A percentile compares a stretch with the other conserved stretches of the same genome.
These are phyloP conservation scores for Hoplostethus atlanticus DNA, from an alignment of 2,797 vertebrate species.

Conservation along the genomic window DNA sequence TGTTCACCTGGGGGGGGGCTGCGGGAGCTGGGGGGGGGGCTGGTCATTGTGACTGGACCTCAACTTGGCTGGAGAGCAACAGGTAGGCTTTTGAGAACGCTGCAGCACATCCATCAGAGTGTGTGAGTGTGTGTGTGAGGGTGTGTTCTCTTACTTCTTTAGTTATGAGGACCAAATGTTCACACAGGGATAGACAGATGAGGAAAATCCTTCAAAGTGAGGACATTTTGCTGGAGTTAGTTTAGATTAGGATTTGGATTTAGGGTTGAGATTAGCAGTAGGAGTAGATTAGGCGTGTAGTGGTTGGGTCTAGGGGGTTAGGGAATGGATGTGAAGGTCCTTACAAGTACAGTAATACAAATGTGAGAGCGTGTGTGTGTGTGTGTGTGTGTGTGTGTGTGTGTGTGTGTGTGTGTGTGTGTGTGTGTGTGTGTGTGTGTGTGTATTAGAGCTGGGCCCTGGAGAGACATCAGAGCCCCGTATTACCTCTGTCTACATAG, in stretches of 20 bases:
- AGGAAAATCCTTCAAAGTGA: no score
- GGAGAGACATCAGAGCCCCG: constrained; percentile 10
- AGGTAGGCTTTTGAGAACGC: constrained; percentile 26
- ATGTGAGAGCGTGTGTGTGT: neutral
- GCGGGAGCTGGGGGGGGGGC: no score
- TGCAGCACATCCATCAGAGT: constrained; percentile 8
- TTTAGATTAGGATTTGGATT: no score
- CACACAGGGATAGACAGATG: no score
- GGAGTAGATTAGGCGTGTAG: no score
- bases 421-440: neutral
- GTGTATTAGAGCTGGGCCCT: neutral
- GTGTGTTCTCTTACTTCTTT: no score
- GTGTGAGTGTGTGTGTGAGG: neutral
- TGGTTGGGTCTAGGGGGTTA: no score
- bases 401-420: neutral
- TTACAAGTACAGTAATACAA: no score
- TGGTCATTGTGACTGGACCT: constrained; percentile 18
- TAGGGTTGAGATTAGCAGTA: no score
- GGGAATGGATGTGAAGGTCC: no score
- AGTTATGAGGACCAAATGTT: no score
- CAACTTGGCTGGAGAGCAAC: neutral
- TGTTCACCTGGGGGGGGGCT: constrained; percentile 37
- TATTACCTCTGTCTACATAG: constrained; percentile 1
- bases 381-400: neutral
- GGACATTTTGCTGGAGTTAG: no score